phyloP scores from a whole-genome alignment of 2,888 invertebrate species.

The Antheraea yamamai region DNA sequence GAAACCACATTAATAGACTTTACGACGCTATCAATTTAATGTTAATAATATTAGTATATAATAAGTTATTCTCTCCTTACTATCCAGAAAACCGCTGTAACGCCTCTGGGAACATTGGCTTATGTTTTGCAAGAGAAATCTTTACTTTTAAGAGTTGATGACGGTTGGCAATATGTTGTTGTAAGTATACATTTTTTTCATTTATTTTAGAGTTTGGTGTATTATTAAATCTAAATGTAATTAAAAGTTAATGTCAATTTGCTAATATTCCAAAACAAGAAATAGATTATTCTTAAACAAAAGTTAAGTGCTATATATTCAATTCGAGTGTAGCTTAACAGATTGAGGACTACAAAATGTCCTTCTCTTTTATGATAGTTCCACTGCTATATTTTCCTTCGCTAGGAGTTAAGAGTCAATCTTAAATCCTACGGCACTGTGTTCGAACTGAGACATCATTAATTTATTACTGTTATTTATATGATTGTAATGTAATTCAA shows the following conservation, averaged over 20 bases:
- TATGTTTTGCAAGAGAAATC: slow-evolving; percentile 65
- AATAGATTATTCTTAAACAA: not conserved
- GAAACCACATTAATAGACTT: not conserved
- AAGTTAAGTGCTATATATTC: not conserved
- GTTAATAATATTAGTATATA: not conserved
- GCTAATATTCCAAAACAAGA: not conserved
- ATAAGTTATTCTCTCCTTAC: slow-evolving; percentile 24
- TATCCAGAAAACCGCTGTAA: slow-evolving; percentile 57
- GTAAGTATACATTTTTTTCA: too few species aligned
- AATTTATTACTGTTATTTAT: not conserved
- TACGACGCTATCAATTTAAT: not conserved
- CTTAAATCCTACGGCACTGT: too few species aligned
- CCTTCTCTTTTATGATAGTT: too few species aligned
- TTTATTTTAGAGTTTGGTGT: not conserved
- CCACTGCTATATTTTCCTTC: too few species aligned
- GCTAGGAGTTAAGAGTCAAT: too few species aligned
- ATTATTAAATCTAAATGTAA: not conserved
- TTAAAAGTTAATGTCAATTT: not conserved
- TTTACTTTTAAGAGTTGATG: slow-evolving; percentile 60
- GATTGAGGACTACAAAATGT: not conserved
- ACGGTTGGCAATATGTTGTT: slow-evolving; percentile 64
- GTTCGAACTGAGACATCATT: not conserved
- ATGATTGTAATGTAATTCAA: not conserved
- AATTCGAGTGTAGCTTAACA: not conserved
- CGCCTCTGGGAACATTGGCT: slow-evolving; percentile 63